Evolutionary conservation across 2,888 invertebrate species (phyloP), one percentile per base, ranked within the genome.

Genomic region (Sinodicranocentrus sp.): DNA sequence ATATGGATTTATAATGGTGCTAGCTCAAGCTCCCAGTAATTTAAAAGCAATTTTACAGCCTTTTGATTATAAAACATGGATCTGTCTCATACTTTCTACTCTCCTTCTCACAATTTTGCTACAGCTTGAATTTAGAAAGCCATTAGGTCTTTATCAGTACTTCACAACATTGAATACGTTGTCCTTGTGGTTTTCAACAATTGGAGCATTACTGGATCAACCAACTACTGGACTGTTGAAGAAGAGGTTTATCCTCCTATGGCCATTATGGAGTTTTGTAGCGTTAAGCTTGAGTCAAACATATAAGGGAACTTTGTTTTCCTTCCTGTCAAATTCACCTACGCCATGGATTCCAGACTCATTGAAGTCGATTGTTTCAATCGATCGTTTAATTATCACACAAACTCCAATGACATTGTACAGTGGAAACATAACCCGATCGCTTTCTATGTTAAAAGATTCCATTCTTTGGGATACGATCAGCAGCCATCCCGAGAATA

Each of bases 281-380:
- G 61, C 71, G 0, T 33, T 83, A 13, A 43, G 70, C 17, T 17
- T 83, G 1, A 77, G 63, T 33, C 70, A 83, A 23, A 19, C 59
- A 1, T 83, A 83, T 57, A 83, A 83, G 17, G 83, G 83, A 33
- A 68, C 76, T 0, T 33, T 83, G 23, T 71, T 77, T 28, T 76
- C 83, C 15, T 83, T 71, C 33, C 23, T 83, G 33, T 48, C 83
- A 15, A 70, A 72, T 17, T 33, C 52, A 15, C 83, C 83, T 10
- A 8, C 43, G 3, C 76, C 83, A 2, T 17, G 23, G 10, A 73
- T 77, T 28, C 77, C 83, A 15, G 13, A 33, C 0, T 59, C 52
- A 0, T n/a, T 83, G n/a, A 23, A 48, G 17, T 17, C 23, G 1
- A 43, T 83, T 33, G 39, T 83, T 1, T 15, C 63, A 0, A 63